These are phyloP conservation scores for Macrosoma leucophasiata DNA, from an alignment of 2,888 invertebrate species.

Conservation along the genomic window DNA sequence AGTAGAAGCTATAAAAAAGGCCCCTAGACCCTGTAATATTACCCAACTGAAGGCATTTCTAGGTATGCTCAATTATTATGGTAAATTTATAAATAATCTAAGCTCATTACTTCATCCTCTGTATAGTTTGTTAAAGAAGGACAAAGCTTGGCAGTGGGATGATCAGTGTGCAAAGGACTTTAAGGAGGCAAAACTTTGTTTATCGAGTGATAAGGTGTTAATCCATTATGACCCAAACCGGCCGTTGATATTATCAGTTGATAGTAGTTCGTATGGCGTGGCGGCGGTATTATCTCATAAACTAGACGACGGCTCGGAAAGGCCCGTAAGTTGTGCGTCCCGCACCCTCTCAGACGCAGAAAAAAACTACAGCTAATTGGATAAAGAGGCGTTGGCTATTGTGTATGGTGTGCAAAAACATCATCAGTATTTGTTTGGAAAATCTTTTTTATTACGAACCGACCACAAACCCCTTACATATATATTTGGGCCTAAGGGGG, in stretches of 20 bases:
- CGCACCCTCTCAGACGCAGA: constrained; percentile 25
- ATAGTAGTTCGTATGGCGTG: constrained; percentile 21
- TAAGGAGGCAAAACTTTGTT: constrained; percentile 16
- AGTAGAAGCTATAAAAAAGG: constrained; percentile 15
- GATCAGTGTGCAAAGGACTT: constrained; percentile 11
- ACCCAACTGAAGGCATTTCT: constrained; percentile 16
- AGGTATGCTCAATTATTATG: constrained; percentile 9
- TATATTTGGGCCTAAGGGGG: constrained; percentile 34
- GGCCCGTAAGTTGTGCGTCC: constrained; percentile 26
- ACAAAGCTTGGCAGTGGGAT: constrained; percentile 4
- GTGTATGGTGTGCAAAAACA: constrained; percentile 24
- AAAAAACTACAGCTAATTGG: constrained; percentile 26
- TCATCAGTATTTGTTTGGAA: constrained; percentile 29
- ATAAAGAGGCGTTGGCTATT: constrained; percentile 29
- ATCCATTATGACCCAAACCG: constrained; percentile 23
- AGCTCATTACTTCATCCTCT: constrained; percentile 6
- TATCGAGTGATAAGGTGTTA: constrained; percentile 16
- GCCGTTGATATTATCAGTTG: constrained; percentile 16
- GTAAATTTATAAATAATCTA: constrained; percentile 4
- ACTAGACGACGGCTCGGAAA: constrained; percentile 19
- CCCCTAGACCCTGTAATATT: constrained; percentile 18
- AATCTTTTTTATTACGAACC: constrained; percentile 33
- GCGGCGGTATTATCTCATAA: constrained; percentile 26
- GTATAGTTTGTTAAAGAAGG: constrained; percentile 5
- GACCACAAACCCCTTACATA: constrained; percentile 44